A percentile compares a stretch with the other conserved stretches of the same genome.
Conservation (phyloP, 1,140 invertebrate species). For the Neotoxoptera formosana region DNA sequence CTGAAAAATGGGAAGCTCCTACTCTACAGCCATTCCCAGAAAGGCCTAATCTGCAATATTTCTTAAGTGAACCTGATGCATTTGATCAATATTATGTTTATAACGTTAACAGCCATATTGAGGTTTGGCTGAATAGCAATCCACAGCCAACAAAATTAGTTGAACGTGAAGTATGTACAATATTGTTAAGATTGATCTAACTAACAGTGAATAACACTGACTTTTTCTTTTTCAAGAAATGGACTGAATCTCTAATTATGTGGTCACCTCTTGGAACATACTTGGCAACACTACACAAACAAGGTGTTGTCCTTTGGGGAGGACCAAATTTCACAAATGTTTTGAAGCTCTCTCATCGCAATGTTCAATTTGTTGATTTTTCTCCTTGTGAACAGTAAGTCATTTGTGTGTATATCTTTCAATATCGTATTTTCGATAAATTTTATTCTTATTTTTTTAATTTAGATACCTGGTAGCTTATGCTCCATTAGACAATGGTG, state of each 20-base stretch:
- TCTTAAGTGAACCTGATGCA: slow-evolving; percentile 90
- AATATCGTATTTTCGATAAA: slow-evolving; percentile 41
- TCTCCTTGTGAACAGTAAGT: slow-evolving; percentile 92
- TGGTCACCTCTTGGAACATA: slow-evolving; percentile 98
- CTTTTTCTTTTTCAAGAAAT: slow-evolving; percentile 71
- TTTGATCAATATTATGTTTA: slow-evolving; percentile 94
- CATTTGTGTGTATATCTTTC: not conserved
- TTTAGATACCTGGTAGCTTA: slow-evolving; percentile 89
- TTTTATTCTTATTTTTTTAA: slow-evolving; percentile 57
- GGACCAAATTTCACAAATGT: slow-evolving; percentile 92
- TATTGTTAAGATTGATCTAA: not conserved
- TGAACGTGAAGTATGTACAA: slow-evolving; percentile 77
- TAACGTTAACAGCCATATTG: slow-evolving; percentile 75
- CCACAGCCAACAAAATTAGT: slow-evolving; percentile 85
- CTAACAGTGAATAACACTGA: not conserved
- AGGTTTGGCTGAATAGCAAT: slow-evolving; percentile 89
- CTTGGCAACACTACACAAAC: slow-evolving; percentile 92
- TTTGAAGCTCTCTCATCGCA: slow-evolving; percentile 87
- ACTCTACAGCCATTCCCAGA: slow-evolving; percentile 85
- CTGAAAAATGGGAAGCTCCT: slow-evolving; percentile 92
- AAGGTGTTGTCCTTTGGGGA: slow-evolving; percentile 96
- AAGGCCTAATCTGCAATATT: slow-evolving; percentile 89
- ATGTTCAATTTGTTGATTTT: slow-evolving; percentile 96
- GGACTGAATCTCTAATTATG: slow-evolving; percentile 94
- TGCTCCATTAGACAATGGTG: slow-evolving; percentile 75